Percentiles rank a stretch among this genome's conserved stretches.
These are phyloP conservation scores for Eupithecia vulgata DNA, from an alignment of 2,888 invertebrate species.

Conservation along the genomic window DNA sequence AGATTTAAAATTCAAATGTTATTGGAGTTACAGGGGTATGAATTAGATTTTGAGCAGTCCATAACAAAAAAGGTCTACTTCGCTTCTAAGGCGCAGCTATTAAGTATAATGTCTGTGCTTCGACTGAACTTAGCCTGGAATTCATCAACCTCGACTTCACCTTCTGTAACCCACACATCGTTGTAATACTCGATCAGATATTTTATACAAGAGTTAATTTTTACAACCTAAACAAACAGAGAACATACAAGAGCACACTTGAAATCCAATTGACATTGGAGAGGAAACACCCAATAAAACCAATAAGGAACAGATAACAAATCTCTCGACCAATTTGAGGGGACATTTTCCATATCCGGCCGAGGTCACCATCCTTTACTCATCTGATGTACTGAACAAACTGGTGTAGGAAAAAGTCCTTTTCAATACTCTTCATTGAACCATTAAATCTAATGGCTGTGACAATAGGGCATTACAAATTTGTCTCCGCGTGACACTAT, in stretches of 20 bases:
- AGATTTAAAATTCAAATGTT: not conserved
- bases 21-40: not conserved
- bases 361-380: slow-evolving; percentile 72
- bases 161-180: not conserved
- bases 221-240: slow-evolving; percentile 25
- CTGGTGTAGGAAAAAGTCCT: slow-evolving; percentile 73
- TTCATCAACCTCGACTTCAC: not conserved
- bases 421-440: slow-evolving; percentile 80
- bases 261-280: slow-evolving; percentile 54
- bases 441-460: slow-evolving; percentile 78
- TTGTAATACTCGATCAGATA: not conserved
- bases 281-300: slow-evolving; percentile 68
- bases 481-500: slow-evolving; percentile 64
- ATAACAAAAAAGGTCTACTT: not conserved
- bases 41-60: not conserved
- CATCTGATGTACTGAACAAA: slow-evolving; percentile 62
- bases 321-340: slow-evolving; percentile 74
- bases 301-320: slow-evolving; percentile 63
- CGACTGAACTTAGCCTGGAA: not conserved
- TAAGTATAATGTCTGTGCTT: too few relatives aligned
- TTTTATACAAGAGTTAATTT: not conserved
- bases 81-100: too few relatives aligned
- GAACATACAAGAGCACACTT: slow-evolving; percentile 32
- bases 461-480: slow-evolving; percentile 81
- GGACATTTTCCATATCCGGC: slow-evolving; percentile 79